A percentile compares a stretch with the other conserved stretches of the same genome.
These are phyloP conservation scores for Sycophila sp. DNA, from an alignment of 1,140 invertebrate genomes.

Conservation along the genomic window DNA sequence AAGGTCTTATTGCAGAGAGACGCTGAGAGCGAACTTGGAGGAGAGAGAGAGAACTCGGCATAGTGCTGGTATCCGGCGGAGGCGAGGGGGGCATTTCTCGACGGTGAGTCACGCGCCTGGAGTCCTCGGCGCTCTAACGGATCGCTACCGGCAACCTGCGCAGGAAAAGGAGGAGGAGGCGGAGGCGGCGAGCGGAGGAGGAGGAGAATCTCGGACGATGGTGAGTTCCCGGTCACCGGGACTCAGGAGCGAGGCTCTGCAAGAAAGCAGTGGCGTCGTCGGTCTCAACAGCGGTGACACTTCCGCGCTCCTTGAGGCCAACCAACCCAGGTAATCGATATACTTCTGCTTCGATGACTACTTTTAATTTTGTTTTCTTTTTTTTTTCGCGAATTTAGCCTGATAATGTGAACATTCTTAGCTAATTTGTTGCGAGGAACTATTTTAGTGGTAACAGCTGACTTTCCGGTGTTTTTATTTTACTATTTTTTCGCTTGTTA, in stretches of 20 bases:
- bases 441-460: no score
- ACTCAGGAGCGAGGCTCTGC: slow-evolving; percentile 37
- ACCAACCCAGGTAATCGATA: slow-evolving; percentile 16
- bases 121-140: slow-evolving; percentile 7
- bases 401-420: no score
- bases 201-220: slow-evolving; percentile 52
- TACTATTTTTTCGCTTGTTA: no score
- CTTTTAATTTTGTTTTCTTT: no score
- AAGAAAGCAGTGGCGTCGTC: slow-evolving; percentile 40
- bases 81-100: slow-evolving; percentile 18
- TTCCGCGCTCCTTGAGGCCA: slow-evolving; percentile 35
- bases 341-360: neutral
- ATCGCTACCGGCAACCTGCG: neutral
- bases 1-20: neutral
- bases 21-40: no score
- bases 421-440: no score
- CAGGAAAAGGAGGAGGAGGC: neutral
- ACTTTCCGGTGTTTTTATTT: no score
- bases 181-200: neutral
- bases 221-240: slow-evolving; percentile 57
- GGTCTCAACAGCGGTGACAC: slow-evolving; percentile 35
- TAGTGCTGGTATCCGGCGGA: neutral
- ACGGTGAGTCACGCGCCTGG: slow-evolving; percentile 28
- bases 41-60: no score
- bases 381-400: no score